These are phyloP conservation scores for Lapara coniferarum DNA, from an alignment of 2,888 invertebrate genomes.

Conservation along the genomic window DNA sequence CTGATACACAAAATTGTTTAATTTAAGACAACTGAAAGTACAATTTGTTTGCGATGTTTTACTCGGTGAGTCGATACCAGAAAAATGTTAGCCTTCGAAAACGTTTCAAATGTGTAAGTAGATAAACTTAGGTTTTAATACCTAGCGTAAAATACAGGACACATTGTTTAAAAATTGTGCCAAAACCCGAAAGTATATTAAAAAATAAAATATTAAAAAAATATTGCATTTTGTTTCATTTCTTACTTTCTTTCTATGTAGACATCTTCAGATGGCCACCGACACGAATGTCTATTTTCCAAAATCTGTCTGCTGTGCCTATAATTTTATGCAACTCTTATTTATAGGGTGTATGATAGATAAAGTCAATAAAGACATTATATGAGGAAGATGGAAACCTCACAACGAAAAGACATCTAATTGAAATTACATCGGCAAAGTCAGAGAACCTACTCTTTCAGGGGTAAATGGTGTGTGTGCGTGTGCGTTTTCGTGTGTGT, in stretches of 20 bases:
- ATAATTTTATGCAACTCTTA: background rate
- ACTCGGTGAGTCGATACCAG: slow-evolving; percentile 6
- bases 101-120: slow-evolving; percentile 70
- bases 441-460: too few species aligned
- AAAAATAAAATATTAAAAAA: slow-evolving; percentile 73
- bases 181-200: slow-evolving; percentile 83
- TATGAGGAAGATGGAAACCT: too few species aligned
- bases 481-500: too few species aligned
- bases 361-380: too few species aligned
- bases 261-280: background rate
- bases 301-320: background rate
- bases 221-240: slow-evolving; percentile 57
- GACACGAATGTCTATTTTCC: background rate
- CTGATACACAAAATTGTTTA: slow-evolving; percentile 3
- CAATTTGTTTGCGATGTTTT: slow-evolving; percentile 25
- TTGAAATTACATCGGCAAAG: too few species aligned
- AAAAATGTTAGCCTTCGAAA: slow-evolving; percentile 56
- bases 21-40: slow-evolving; percentile 20
- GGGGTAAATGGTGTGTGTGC: too few species aligned
- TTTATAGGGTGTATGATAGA: too few species aligned
- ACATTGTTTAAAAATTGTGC: slow-evolving; percentile 83
- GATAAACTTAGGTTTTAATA: slow-evolving; percentile 77
- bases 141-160: slow-evolving; percentile 78
- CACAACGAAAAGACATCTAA: too few species aligned
- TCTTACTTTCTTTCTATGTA: slow-evolving; percentile 28